Evolutionary conservation across 2,888 invertebrate species (phyloP), one percentile per base, ranked within the genome.

Genomic region (Prionchulus punctatus): DNA sequence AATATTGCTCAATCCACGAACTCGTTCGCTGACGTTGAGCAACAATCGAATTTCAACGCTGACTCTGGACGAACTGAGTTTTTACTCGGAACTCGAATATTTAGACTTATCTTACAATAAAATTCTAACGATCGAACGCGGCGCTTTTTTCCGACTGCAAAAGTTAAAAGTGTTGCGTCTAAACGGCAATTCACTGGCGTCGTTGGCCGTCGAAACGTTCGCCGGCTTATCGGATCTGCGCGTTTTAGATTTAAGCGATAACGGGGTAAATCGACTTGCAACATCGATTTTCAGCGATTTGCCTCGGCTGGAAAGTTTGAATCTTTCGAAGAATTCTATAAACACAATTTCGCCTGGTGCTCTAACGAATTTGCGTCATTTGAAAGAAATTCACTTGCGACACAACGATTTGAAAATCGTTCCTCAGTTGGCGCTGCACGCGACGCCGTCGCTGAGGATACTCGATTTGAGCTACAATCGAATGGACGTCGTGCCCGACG

Each of bases 1-100:
- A 36, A 60, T 60, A 51, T 43, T 60, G 45, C 53, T 60, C 23
- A 60, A 60, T 36, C 60, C 60, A 12, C 52, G 54, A 49, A 27
- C 53, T 12, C 30, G 47, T 26, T 52, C 50, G 3, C 53, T 60
- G 43, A 54, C 28, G 28, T 43, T 60, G 26, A 36, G 45, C n/a
- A 48, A 30, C 47, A 60, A 60, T 51, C 57, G 52, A 12, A 49
- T 60, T 30, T 30, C 54, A 15, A 15, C 27, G 26, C 7, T 60
- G 21, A 47, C 26, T n/a, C 30, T 54, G 27, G 58, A 58, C 54
- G 51, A 55, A 30, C 52, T 59, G 27, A 30, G 57, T 23, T 21
- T 59, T 27, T 57, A 57, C 30, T 21, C 42, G n/a, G 56, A 60
- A 2, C 36, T 60, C 12, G 56, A 57, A 36, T 31, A 42, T 23